Percentiles rank a stretch among this genome's conserved stretches.
Conservation (phyloP, 2,113 vertebrate species). For the Andinoacara biseriatus region DNA sequence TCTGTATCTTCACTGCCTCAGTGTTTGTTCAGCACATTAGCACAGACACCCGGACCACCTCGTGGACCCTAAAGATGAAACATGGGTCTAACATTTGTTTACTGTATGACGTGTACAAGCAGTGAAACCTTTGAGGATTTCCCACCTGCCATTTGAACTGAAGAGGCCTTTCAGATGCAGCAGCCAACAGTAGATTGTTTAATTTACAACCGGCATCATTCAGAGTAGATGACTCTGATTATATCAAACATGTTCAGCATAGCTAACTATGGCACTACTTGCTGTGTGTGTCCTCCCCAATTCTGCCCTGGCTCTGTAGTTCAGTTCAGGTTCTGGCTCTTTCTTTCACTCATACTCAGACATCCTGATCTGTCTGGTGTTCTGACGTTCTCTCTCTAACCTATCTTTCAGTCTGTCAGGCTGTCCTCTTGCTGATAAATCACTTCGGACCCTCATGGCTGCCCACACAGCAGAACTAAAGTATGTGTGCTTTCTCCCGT, state of each 20-base stretch:
- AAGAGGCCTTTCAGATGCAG: background rate
- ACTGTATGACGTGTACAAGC: background rate
- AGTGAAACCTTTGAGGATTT: background rate
- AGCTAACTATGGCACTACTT: background rate
- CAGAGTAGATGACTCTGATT: background rate
- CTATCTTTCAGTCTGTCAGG: conserved; percentile 97
- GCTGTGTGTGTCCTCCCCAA: conserved; percentile 28
- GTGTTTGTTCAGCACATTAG: background rate
- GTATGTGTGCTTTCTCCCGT: conserved; percentile 91
- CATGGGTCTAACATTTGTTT: background rate
- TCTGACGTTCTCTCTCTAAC: conserved; percentile 69
- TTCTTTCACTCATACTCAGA: conserved; percentile 49
- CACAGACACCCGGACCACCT: background rate
- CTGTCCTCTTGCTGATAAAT: conserved; percentile 99
- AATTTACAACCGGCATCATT: background rate
- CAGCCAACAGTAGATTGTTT: background rate
- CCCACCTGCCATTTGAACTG: background rate
- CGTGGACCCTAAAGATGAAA: background rate
- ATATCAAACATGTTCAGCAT: background rate
- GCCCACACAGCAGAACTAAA: conserved; percentile 99
- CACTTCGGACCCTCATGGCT: conserved; percentile 99
- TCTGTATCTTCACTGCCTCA: background rate
- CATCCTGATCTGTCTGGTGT: conserved; percentile 60
- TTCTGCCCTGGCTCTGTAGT: conserved; percentile 45
- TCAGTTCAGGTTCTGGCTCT: conserved; percentile 39